Conservation (phyloP, 1,140 invertebrate species). For the Cryptotermes secundus region DNA sequence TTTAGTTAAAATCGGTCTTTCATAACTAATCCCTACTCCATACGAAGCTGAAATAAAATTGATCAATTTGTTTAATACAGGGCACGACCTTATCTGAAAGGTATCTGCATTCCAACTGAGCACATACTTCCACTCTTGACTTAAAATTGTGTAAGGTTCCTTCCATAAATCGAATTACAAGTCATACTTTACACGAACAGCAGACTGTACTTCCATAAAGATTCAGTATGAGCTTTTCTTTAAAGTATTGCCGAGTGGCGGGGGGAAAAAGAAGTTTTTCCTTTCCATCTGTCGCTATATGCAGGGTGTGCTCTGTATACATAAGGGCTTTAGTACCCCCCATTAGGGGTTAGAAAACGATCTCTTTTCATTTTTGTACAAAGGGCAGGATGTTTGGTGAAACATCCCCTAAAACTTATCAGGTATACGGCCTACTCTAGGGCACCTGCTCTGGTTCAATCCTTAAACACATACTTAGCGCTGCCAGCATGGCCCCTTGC, state of each 20-base stretch:
- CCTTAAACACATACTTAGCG: too few relatives aligned
- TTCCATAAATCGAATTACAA: too few relatives aligned
- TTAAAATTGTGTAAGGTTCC: too few relatives aligned
- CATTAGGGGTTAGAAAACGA: constrained; percentile 15
- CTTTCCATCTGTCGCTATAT: background rate
- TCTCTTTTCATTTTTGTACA: background rate
- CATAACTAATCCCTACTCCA: too few relatives aligned
- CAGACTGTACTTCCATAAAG: background rate
- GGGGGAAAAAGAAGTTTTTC: background rate
- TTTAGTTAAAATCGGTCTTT: too few relatives aligned
- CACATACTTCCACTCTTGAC: too few relatives aligned
- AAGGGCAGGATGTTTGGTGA: constrained; percentile 14
- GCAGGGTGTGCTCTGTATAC: background rate
- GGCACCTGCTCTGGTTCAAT: background rate
- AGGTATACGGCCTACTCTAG: background rate
- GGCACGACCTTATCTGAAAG: too few relatives aligned
- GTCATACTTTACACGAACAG: background rate
- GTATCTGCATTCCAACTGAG: too few relatives aligned
- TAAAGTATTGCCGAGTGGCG: background rate
- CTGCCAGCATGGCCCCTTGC: too few relatives aligned
- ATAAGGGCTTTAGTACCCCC: constrained; percentile 14
- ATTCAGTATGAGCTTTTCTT: background rate
- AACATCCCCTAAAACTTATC: background rate
- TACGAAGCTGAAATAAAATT: too few relatives aligned
- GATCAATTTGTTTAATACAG: too few relatives aligned